Base-by-base conservation (phyloP, 2,888 invertebrate species). In the Dromius quadrimaculatus region DNA sequence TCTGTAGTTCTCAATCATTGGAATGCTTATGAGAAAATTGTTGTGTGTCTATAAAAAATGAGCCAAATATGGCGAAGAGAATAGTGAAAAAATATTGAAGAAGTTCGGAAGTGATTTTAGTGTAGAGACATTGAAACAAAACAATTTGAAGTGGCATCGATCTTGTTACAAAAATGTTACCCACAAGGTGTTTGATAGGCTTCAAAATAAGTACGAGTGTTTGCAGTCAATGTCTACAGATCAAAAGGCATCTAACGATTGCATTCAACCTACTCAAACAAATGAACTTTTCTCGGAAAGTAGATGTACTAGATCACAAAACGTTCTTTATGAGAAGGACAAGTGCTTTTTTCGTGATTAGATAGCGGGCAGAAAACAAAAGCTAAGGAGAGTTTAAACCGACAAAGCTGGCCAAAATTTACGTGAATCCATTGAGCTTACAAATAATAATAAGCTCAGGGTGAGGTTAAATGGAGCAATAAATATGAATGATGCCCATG, bases 331-430 rank as follows among this genome's bases (percentile, higher is more conserved):
- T 8, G 28, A 28, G 8, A 28, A 28, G 28, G 28, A 28, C 28
- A 28, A 28, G 28, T 28, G 28, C 28, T 57, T 57, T 11, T 57
- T 57, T 57, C 23, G 57, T 22, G 23, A 57, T 28, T 13, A 57
- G 28, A 22, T 11, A 57, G 57, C 23, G 8, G 9, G 13, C 28
- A 57, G 57, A 57, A 57, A 20, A 57, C 22, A 23, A 23, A 57
- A 57, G 23, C 23, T 23, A 57, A 57, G 57, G 23, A 57, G 23
- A 57, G 57, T 57, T 22, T 57, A 20, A 28, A 57, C 28, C 28
- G 23, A 23, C 28, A 28, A 8, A 22, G 57, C 57, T 22, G 57
- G 20, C 11, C 19, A 57, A 57, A 57, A 57, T 23, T 57, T 22
- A 23, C 23, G 23, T 28, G 23, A 57, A 19, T 5, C 57, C 23